Base-by-base conservation (phyloP, 2,888 invertebrate genomes). In the Rhagonycha fulva region DNA sequence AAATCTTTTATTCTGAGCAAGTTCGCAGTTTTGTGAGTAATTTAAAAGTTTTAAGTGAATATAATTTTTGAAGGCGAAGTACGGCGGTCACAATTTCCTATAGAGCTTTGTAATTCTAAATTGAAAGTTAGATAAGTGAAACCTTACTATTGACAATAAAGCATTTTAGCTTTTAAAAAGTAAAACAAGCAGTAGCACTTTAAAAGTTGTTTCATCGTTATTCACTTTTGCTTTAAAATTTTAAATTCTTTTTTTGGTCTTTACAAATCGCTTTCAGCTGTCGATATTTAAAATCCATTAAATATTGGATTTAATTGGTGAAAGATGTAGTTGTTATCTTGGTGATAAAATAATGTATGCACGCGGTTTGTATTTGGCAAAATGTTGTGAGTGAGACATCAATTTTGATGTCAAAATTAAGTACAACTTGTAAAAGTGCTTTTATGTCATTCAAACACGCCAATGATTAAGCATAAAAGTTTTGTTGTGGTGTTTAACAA, bases 301-400 rank as follows among this genome's bases (percentile, higher is more conserved):
- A 66, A 68, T 61, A 67, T 61, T 14, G 30, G n/a, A 67, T 24
- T 72, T 75, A 75, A 75, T 75, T 75, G 75, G 63, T 62, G 62
- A 63, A 71, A 62, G 75, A 14, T 71, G 75, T 71, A 71, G 68
- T 19, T 14, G 14, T 68, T 75, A 75, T 75, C 75, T 71, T 12
- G 62, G 28, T 66, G 74, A 74, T 74, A 74, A 74, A 26, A 30
- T 62, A 68, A 70, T 70, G 61, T 47, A 47, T n/a, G 47, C 14
- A 70, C 11, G 63, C 66, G 62, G 60, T 67, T 26, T 68, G 23
- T 66, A 68, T 71, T 75, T 62, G n/a, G 71, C 69, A 28, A 75
- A 71, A 71, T 70, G 71, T 67, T 66, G 62, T 23, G 61, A 75
- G 68, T 75, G 70, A 75, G 71, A 71, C 71, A 71, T 75, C 75